Evolutionary conservation across 2,888 invertebrate genomes (phyloP), one percentile per base, ranked within the genome.

Genomic region (Hemistola chrysoprasaria): DNA sequence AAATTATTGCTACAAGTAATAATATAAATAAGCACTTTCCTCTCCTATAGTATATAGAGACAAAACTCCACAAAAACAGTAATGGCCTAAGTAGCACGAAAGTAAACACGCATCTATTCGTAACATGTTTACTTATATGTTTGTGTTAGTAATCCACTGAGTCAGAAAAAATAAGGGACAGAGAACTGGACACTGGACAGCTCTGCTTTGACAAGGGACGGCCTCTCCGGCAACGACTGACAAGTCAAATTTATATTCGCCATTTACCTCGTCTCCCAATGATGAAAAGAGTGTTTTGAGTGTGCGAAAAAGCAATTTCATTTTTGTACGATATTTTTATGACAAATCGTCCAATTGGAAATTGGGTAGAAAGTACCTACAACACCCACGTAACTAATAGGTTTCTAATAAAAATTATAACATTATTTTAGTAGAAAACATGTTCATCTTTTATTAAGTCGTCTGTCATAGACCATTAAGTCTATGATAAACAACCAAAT

Each of bases 211-310:
- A 77, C 71, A 62, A 70, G 71, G 76, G 75, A 60, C 56, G 50
- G 60, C 58, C 59, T 61, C 59, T 43, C 53, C 58, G 57, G 65
- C 56, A 60, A 58, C 46, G 67, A 65, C 65, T 75, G 73, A 72
- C 75, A 75, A 58, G 59, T 65, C 64, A 53, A 71, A 74, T 73
- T 61, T 65, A 67, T 62, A 62, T 67, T 57, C 43, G 54, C 41
- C 60, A 61, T 50, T 61, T 55, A 51, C 46, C 44, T 47, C 51
- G 52, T 42, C 29, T 44, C 42, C 37, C 42, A 49, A 41, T 47
- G n/a, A n/a, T n/a, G 39, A 36, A 45, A 44, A 38, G 33, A 34
- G 38, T 50, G 48, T 44, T 32, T 36, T 21, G 28, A 36, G 36
- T 23, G 23, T 22, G 20, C 11, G 11, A 34, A 28, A 31, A 10